Evolutionary conservation across 2,888 invertebrate species (phyloP).

Genomic region (Nebria salina): DNA sequence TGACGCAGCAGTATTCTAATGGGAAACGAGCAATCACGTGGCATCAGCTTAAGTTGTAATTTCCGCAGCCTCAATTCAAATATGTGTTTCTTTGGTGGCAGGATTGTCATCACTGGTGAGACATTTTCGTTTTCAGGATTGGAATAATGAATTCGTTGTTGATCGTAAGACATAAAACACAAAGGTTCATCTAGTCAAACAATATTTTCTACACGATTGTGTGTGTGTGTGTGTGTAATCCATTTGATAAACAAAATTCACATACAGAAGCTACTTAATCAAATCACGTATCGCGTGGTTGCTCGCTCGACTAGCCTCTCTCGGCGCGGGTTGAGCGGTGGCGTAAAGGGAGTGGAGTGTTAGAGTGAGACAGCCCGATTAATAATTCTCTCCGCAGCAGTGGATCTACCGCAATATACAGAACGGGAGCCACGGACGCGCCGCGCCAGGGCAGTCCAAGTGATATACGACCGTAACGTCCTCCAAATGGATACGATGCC

Average conservation of each 20-base stretch:
- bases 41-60: not conserved
- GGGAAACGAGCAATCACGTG: conserved; percentile 29
- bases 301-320: not conserved
- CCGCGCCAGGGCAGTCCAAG: conserved; percentile 10
- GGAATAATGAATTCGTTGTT: too few species aligned
- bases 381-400: conserved; percentile 38
- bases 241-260: conserved; percentile 42
- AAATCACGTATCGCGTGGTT: conserved; percentile 27
- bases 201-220: conserved; percentile 20
- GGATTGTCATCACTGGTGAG: too few species aligned
- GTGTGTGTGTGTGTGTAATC: conserved; percentile 29
- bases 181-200: not conserved
- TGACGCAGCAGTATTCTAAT: conserved; percentile 37
- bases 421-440: conserved; percentile 27
- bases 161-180: not conserved
- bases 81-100: too few species aligned
- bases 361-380: conserved; percentile 22
- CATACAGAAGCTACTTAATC: conserved; percentile 35
- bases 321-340: not conserved
- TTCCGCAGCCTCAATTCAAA: not conserved
- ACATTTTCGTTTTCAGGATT: too few species aligned
- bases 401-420: conserved; percentile 39
- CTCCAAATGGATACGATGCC: conserved; percentile 44
- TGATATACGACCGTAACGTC: conserved; percentile 35
- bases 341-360: conserved; percentile 6